Conservation (phyloP, 2,888 invertebrate genomes). For the Sarcophaga subvicina region DNA sequence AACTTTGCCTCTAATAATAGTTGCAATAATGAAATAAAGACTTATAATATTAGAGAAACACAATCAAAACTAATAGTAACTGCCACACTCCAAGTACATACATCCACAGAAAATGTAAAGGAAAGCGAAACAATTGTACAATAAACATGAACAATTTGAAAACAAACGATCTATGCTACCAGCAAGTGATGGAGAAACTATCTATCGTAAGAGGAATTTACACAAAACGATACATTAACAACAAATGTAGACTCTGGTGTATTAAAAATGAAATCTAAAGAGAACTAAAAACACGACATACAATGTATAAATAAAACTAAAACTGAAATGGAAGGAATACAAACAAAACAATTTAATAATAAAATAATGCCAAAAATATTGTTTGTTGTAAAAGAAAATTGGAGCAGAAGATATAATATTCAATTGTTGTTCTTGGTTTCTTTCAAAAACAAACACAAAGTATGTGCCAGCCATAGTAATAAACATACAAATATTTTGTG, state of each 20-base stretch:
- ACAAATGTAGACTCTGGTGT: conserved; percentile 53
- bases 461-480: no score
- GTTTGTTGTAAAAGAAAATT: conserved; percentile 10
- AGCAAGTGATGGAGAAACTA: neutral
- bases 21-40: conserved; percentile 65
- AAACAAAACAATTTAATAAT: conserved; percentile 22
- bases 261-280: neutral
- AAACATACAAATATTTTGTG: no score
- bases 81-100: neutral
- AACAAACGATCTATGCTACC: neutral
- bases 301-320: neutral
- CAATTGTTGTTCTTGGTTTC: neutral
- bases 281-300: neutral
- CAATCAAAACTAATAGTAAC: conserved; percentile 12
- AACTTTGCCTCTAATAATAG: conserved; percentile 37
- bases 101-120: neutral
- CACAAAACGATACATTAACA: conserved; percentile 42
- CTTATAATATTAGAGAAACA: conserved; percentile 50
- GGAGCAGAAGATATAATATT: neutral
- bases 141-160: conserved; percentile 21
- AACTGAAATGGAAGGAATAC: neutral
- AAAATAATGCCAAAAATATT: conserved; percentile 31
- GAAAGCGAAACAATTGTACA: neutral
- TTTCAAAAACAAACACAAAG: neutral
- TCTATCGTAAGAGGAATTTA: conserved; percentile 13